Percentiles rank a stretch among this genome's conserved stretches.
Evolutionary conservation across 2,113 vertebrate genomes (phyloP).

Genomic region (Delphinapterus leucas): DNA sequence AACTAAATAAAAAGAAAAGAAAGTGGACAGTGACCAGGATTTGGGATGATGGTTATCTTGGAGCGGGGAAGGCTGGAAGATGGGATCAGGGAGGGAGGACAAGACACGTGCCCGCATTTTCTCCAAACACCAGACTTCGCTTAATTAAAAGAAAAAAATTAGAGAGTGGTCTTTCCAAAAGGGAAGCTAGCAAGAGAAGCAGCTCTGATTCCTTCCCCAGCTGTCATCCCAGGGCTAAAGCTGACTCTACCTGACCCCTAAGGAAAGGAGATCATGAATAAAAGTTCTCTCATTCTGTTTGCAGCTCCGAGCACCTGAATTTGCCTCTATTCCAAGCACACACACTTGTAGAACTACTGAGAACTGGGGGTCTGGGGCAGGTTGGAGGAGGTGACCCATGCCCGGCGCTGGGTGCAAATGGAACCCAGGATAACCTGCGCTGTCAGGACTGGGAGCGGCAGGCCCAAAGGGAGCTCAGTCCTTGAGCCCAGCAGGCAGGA

Average conservation of each 20-base stretch:
- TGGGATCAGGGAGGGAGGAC: background rate
- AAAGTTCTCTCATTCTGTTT: background rate
- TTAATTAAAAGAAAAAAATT: background rate
- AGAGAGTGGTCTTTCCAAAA: background rate
- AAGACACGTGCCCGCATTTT: background rate
- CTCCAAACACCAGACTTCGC: background rate
- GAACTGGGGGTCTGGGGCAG: background rate
- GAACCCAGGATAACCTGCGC: background rate
- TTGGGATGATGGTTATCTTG: background rate
- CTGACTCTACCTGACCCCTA: background rate
- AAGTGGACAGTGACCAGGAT: background rate
- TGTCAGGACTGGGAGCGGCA: background rate
- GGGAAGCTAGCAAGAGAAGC: background rate
- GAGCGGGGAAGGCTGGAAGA: background rate
- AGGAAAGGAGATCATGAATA: background rate
- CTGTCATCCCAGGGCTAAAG: background rate
- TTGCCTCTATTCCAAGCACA: background rate
- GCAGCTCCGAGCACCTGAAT: background rate
- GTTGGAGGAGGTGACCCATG: background rate
- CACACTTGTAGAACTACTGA: background rate
- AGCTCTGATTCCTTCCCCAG: background rate
- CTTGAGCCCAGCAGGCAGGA: background rate
- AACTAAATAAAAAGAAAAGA: background rate
- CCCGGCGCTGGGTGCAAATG: fast-evolving
- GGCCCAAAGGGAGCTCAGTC: background rate